phyloP scores from a whole-genome alignment of 2,113 vertebrate species.

The Otolemur garnettii region DNA sequence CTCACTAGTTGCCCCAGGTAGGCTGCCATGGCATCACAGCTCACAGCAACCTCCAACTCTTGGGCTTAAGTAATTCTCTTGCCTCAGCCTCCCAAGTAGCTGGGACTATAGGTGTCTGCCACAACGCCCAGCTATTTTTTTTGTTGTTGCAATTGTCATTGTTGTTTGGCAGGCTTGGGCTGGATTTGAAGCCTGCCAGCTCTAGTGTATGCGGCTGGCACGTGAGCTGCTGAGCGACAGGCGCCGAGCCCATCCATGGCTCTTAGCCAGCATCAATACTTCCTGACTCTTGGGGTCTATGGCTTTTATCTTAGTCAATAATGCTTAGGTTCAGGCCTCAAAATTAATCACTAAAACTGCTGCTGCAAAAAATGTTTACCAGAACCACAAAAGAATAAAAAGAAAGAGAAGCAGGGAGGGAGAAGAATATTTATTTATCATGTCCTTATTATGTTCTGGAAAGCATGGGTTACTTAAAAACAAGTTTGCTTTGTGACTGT shows the following conservation, averaged over 20 bases:
- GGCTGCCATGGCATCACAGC: no score
- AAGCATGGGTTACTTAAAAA: conserved; percentile 29
- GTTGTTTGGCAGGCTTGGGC: no score
- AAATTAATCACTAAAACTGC: conserved; percentile 61
- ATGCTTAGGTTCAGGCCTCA: conserved; percentile 53
- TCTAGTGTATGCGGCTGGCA: no score
- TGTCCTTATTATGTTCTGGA: background rate
- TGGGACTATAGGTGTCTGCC: no score
- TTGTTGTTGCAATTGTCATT: no score
- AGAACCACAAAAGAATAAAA: conserved; percentile 61
- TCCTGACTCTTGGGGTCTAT: conserved; percentile 34
- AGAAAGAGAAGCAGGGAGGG: background rate
- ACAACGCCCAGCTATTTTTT: no score
- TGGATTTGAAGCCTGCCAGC: no score
- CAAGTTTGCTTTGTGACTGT: conserved; percentile 26
- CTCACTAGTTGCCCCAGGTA: no score
- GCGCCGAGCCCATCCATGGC: background rate
- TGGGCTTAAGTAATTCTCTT: no score
- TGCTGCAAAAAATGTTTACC: conserved; percentile 33
- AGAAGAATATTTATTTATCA: background rate
- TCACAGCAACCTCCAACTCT: no score
- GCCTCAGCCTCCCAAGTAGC: no score
- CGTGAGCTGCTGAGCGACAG: no score
- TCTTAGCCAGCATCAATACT: conserved; percentile 62
- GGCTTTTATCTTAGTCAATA: conserved; percentile 68